A percentile compares a stretch with the other conserved stretches of the same genome.
Evolutionary conservation across 2,888 invertebrate species (phyloP).

Genomic region (Lasius fuliginosus): DNA sequence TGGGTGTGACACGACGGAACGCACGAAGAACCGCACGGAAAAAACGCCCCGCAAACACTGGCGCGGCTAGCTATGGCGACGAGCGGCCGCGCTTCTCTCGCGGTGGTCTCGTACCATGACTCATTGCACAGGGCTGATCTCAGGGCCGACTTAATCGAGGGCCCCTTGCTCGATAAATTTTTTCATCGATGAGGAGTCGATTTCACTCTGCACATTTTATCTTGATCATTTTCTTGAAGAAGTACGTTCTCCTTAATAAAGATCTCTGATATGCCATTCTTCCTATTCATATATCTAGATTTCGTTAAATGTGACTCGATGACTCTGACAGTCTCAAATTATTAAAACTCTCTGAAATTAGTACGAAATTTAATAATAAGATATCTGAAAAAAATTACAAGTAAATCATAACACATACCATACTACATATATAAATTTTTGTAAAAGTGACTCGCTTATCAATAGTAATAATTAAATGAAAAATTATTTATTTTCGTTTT

Average conservation of each 20-base stretch:
- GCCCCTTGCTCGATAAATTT: neutral
- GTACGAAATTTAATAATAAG: neutral
- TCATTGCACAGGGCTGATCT: constrained; percentile 71
- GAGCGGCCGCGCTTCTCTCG: constrained; percentile 56
- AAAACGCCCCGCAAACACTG: constrained; percentile 12
- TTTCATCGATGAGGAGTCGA: neutral
- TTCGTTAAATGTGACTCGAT: neutral
- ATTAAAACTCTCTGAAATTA: neutral
- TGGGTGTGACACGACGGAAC: neutral
- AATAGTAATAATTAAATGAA: too few species aligned
- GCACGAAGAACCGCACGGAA: neutral
- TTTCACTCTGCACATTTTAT: neutral
- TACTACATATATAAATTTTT: neutral
- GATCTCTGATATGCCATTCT: neutral
- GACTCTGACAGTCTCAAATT: neutral
- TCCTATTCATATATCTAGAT: neutral
- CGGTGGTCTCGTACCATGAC: constrained; percentile 74
- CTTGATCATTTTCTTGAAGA: neutral
- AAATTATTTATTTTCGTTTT: neutral
- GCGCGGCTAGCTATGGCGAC: constrained; percentile 62
- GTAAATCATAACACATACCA: neutral
- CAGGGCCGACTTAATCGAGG: neutral
- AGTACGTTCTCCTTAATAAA: neutral
- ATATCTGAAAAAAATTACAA: neutral
- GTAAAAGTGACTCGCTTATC: too few species aligned